Percentiles rank a stretch among this genome's conserved stretches.
phyloP scores from a whole-genome alignment of 2,113 vertebrate species.

The Ictalurus furcatus region DNA sequence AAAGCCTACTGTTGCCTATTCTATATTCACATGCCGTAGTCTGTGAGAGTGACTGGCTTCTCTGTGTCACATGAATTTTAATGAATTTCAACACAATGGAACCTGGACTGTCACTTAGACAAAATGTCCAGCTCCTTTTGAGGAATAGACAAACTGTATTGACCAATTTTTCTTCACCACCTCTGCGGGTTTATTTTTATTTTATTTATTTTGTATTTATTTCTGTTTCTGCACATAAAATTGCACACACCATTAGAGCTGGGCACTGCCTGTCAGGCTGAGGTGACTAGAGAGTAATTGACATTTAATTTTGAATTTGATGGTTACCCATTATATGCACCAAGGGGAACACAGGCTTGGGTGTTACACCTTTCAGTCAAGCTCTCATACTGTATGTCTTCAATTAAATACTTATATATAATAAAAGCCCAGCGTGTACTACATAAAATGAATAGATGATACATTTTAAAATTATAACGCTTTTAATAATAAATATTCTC shows the following conservation, averaged over 20 bases:
- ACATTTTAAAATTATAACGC: background rate
- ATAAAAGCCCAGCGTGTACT: background rate
- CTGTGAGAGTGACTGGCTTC: background rate
- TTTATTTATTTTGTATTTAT: background rate
- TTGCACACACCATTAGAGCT: background rate
- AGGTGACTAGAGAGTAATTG: background rate
- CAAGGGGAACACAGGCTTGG: background rate
- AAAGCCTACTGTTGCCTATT: background rate
- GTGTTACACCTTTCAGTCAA: background rate
- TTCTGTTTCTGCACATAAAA: background rate
- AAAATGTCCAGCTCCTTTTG: background rate
- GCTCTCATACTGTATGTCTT: background rate
- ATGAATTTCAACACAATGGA: conserved; percentile 18
- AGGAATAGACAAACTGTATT: background rate
- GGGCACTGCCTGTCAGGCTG: background rate
- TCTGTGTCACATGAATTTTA: conserved; percentile 2
- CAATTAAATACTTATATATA: background rate
- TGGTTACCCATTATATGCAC: background rate
- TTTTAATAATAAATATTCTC: background rate
- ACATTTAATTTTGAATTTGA: background rate
- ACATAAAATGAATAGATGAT: background rate
- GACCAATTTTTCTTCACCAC: background rate
- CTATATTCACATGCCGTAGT: conserved; percentile 1
- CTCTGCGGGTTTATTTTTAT: background rate
- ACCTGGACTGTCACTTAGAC: background rate